phyloP scores from a whole-genome alignment of 2,113 vertebrate species.

The Leucoraja erinaceus region DNA sequence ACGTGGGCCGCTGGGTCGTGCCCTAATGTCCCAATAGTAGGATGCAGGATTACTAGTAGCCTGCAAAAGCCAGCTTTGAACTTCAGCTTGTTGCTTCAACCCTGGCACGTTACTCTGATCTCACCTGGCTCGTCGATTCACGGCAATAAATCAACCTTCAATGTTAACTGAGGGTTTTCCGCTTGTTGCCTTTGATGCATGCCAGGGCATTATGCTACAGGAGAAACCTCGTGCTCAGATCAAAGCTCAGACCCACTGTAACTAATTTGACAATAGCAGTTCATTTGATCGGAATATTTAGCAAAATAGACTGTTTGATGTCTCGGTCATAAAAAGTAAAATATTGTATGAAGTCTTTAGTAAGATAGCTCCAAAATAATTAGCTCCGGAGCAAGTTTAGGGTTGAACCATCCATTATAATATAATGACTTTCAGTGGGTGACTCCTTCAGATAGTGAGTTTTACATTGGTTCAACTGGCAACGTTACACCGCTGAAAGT shows the following conservation, averaged over 20 bases:
- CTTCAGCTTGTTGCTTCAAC: not conserved
- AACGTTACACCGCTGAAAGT: not conserved
- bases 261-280: not conserved
- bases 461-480: not conserved
- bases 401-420: not conserved
- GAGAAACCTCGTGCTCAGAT: not conserved
- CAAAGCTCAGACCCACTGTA: not conserved
- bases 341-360: not conserved
- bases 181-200: not conserved
- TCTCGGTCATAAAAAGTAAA: no score
- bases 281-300: not conserved
- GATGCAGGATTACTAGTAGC: not conserved
- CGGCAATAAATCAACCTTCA: not conserved
- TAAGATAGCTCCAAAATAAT: not conserved
- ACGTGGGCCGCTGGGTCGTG: constrained; percentile 15
- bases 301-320: not conserved
- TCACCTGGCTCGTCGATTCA: not conserved
- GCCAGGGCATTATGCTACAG: not conserved
- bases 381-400: no score
- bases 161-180: not conserved
- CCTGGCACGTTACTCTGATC: not conserved
- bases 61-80: not conserved
- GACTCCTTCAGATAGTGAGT: not conserved
- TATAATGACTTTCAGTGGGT: not conserved
- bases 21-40: no score